Evolutionary conservation across 2,888 invertebrate species (phyloP).

Genomic region (Coremacera marginata): DNA sequence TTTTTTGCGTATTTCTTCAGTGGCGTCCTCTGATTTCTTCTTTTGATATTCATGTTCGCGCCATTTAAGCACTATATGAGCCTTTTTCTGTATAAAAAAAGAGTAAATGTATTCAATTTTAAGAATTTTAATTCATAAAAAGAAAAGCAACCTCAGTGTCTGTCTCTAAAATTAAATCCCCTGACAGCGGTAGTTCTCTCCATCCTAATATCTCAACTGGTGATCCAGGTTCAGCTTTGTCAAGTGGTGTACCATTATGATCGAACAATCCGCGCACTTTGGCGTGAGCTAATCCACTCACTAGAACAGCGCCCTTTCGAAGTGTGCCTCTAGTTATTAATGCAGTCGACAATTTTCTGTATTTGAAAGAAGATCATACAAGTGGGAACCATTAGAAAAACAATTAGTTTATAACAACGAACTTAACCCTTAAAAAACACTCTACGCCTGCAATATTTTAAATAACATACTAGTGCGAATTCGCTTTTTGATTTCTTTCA

Average conservation of each 20-base stretch:
- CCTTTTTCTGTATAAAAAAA: slow-evolving; percentile 72
- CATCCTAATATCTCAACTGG: slow-evolving; percentile 93
- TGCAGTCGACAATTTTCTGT: slow-evolving; percentile 84
- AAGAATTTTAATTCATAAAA: slow-evolving; percentile 1
- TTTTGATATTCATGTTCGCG: slow-evolving; percentile 74
- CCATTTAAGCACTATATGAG: slow-evolving; percentile 76
- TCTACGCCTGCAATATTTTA: too few species aligned
- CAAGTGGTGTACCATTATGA: slow-evolving; percentile 78
- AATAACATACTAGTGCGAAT: too few species aligned
- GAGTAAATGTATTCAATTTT: background rate
- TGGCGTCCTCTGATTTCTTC: slow-evolving; percentile 76
- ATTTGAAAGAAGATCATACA: background rate
- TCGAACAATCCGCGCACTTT: slow-evolving; percentile 86
- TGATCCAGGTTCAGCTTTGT: slow-evolving; percentile 78
- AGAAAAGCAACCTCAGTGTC: slow-evolving; percentile 75
- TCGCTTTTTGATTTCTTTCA: too few species aligned
- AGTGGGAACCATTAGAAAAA: background rate
- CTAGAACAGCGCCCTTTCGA: slow-evolving; percentile 80
- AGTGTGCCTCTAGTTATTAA: slow-evolving; percentile 89
- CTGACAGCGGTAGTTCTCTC: slow-evolving; percentile 89
- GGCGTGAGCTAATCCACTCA: slow-evolving; percentile 88
- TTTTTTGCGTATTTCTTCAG: slow-evolving; percentile 75
- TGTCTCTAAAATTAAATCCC: slow-evolving; percentile 89
- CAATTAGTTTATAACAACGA: too few species aligned
- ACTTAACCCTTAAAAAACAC: too few species aligned